Evolutionary conservation across 2,797 vertebrate species (phyloP), one percentile per base, ranked within the genome.

Genomic region (Toxotes lorentzi): DNA sequence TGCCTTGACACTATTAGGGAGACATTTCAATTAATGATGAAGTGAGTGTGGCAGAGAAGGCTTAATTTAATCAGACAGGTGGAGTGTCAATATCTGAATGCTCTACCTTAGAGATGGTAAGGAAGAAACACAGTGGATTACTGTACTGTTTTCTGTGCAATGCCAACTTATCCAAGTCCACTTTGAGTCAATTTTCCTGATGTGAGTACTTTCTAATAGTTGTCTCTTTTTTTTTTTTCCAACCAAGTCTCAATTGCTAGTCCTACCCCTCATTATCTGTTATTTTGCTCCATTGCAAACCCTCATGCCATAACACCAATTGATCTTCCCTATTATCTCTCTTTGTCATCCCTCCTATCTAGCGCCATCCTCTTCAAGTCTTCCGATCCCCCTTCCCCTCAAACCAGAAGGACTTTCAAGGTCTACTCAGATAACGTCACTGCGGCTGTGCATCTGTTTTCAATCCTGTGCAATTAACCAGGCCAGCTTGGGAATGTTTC

Each of bases 401-500:
- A 89, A 91, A 93, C 90, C 91, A 91, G 83, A 89, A 92, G 86
- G 90, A 92, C 92, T 93, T 93, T 90, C 86, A 92, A 92, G 91
- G 90, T 93, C 93, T 93, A 62, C 85, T 92, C 86, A 90, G 90
- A 95, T 95, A 92, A 94, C 92, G 91, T 94, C 93, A 95, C 90
- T 87, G 90, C 76, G 86, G 86, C 91, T 79, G 70, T 85, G 90
- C 95, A 95, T 95, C 95, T 95, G 95, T 86, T 95, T 95, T 91
- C 89, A 94, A 95, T 95, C 87, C 87, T 7, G 30, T 70, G 89
- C 92, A 95, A 95, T 95, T 95, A 95, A 94, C 91, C 86, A 76
- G 92, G 84, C 87, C 86, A 83, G 86, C 86, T 91, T 81, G 86
- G 92, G 93, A 94, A 94, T 91, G 92, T 93, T 94, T 85, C 79